phyloP scores from a whole-genome alignment of 2,888 invertebrate genomes.

The Zhuqinia jingwanae region DNA sequence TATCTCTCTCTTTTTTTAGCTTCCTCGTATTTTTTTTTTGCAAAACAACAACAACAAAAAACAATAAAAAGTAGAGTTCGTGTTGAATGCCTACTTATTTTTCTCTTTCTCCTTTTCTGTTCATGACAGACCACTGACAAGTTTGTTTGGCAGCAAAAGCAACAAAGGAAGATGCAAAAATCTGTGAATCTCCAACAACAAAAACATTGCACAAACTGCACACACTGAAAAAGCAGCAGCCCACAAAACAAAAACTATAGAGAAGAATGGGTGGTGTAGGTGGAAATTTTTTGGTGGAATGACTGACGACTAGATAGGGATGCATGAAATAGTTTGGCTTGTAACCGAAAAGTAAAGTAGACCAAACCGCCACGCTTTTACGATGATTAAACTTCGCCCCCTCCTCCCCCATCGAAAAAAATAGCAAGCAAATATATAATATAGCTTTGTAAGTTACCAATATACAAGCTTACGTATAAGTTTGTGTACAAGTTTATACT shows the following conservation, averaged over 20 bases:
- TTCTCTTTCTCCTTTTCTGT: neutral
- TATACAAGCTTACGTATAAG: too few species aligned
- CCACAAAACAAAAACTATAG: neutral
- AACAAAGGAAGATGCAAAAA: neutral
- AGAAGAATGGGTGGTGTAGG: neutral
- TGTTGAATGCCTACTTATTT: constrained; percentile 1
- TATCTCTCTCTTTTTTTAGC: neutral
- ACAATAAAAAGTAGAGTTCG: constrained; percentile 1
- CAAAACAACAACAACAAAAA: constrained; percentile 1
- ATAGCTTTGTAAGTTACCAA: too few species aligned
- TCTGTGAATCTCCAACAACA: neutral
- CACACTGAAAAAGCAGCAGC: neutral
- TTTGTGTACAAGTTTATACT: too few species aligned
- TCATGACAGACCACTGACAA: constrained; percentile 31
- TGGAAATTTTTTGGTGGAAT: neutral
- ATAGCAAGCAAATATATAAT: neutral
- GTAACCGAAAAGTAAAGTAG: constrained; percentile 14
- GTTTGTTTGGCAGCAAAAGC: constrained; percentile 1
- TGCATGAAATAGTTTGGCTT: too few species aligned
- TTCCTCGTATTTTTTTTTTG: neutral
- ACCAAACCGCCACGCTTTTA: constrained; percentile 43
- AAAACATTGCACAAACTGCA: constrained; percentile 10
- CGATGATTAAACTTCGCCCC: constrained; percentile 48
- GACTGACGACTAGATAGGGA: too few species aligned
- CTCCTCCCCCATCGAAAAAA: neutral